Evolutionary conservation across 2,888 invertebrate genomes (phyloP).

Genomic region (Heliconius erato): DNA sequence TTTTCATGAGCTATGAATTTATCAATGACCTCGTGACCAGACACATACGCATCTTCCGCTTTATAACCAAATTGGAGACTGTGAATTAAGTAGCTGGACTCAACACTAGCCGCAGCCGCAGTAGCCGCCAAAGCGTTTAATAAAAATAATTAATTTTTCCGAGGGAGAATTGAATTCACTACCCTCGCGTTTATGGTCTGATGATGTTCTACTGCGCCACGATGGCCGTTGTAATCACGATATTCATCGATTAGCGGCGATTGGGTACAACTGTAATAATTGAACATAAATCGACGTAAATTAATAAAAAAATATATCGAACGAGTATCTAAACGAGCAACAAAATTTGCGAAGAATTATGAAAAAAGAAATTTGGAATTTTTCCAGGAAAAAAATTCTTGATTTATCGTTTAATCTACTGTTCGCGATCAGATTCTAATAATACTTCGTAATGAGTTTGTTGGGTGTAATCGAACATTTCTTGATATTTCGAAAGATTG

Average conservation of each 20-base stretch:
- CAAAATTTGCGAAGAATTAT: conserved; percentile 13
- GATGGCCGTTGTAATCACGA: not conserved
- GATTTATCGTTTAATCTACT: conserved; percentile 40
- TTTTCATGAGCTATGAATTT: no score
- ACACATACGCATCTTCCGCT: no score
- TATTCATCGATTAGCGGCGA: not conserved
- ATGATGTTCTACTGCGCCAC: not conserved
- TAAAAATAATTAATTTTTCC: no score
- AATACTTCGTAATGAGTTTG: conserved; percentile 43
- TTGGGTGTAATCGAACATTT: conserved; percentile 35
- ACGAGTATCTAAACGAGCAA: conserved; percentile 10
- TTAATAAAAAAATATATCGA: conserved; percentile 20
- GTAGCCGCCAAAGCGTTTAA: no score
- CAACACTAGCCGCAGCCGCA: no score
- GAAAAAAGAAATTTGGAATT: conserved; percentile 11
- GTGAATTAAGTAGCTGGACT: no score
- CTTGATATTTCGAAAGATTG: conserved; percentile 34
- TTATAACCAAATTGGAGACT: no score
- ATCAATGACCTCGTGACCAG: no score
- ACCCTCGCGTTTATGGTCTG: not conserved
- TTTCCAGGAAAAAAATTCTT: conserved; percentile 27
- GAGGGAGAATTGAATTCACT: not conserved
- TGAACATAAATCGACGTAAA: conserved; percentile 1
- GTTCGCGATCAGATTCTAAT: conserved; percentile 41
- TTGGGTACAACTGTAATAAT: not conserved